A percentile compares a stretch with the other conserved stretches of the same genome.
Conservation (phyloP, 2,888 invertebrate species). For the Nycteola revayana region DNA sequence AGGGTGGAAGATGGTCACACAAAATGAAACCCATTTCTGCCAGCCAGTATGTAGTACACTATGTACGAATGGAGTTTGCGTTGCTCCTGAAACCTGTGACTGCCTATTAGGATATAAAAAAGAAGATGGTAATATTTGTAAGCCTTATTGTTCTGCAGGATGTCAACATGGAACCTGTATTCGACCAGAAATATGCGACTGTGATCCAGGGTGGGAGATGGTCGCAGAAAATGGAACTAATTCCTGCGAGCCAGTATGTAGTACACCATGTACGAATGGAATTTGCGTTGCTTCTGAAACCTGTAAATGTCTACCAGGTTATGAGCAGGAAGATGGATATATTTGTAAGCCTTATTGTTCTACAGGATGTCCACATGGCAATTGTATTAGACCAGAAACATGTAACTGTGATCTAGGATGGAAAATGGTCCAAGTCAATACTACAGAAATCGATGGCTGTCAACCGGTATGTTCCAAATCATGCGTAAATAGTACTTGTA, state of each 20-base stretch:
- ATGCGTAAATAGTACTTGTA: conserved; percentile 11
- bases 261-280: conserved; percentile 2
- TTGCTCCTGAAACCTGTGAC: conserved; percentile 11
- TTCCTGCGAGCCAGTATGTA: conserved; percentile 13
- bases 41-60: conserved; percentile 11
- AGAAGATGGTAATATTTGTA: conserved; percentile 2
- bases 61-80: conserved; percentile 7
- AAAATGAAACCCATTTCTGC: conserved; percentile 1
- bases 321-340: neutral
- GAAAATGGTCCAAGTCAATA: neutral
- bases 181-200: conserved; percentile 11
- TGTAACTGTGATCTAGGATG: conserved; percentile 18
- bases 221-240: neutral
- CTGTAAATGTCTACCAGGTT: conserved; percentile 4
- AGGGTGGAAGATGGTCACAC: conserved; percentile 8
- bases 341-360: conserved; percentile 17
- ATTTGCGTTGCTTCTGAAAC: conserved; percentile 8
- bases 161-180: conserved; percentile 15
- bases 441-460: conserved; percentile 4
- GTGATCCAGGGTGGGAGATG: conserved; percentile 11
- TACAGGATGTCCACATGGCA: conserved; percentile 9
- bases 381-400: conserved; percentile 11
- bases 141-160: conserved; percentile 8
- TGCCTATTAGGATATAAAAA: conserved; percentile 7
- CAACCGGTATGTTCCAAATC: conserved; percentile 7